Percentiles rank a stretch among this genome's conserved stretches.
Conservation (phyloP, 2,888 invertebrate genomes). For the Caradrina kadenii region DNA sequence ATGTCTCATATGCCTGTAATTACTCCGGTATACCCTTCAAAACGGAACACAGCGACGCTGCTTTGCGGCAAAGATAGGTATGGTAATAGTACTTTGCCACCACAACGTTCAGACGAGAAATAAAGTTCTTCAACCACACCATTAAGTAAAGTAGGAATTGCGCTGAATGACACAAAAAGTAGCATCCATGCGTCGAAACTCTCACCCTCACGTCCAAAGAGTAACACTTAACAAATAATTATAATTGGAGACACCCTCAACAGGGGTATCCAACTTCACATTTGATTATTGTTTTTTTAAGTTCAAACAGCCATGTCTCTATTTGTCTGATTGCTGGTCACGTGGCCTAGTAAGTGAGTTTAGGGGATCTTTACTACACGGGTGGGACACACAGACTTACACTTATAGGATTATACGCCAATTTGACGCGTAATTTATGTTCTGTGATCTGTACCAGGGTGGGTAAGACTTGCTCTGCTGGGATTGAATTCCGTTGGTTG, state of each 20-base stretch:
- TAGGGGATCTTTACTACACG: slow-evolving; percentile 71
- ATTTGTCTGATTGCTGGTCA: slow-evolving; percentile 84
- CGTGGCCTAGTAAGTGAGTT: slow-evolving; percentile 71
- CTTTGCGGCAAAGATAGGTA: too few species aligned
- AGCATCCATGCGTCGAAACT: slow-evolving; percentile 22
- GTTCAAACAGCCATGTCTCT: slow-evolving; percentile 76
- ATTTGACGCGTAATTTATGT: slow-evolving; percentile 60
- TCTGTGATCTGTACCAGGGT: slow-evolving; percentile 11
- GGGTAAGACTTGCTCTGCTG: slow-evolving; percentile 3
- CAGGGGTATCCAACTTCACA: slow-evolving; percentile 61
- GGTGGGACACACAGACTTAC: slow-evolving; percentile 70
- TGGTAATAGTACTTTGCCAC: too few species aligned
- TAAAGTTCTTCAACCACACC: too few species aligned
- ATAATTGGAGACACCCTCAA: slow-evolving; percentile 52
- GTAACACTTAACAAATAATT: slow-evolving; percentile 51
- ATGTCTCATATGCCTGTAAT: too few species aligned
- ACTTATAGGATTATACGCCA: slow-evolving; percentile 75
- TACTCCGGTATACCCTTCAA: too few species aligned
- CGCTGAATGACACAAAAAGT: background rate
- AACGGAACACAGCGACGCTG: too few species aligned
- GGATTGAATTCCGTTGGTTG: slow-evolving; percentile 3
- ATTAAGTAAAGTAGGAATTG: too few species aligned
- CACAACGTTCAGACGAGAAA: too few species aligned
- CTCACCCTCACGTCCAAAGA: slow-evolving; percentile 36
- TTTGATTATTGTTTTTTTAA: slow-evolving; percentile 62